Conservation (phyloP, 2,113 vertebrate genomes). For the Urocitellus parryii region DNA sequence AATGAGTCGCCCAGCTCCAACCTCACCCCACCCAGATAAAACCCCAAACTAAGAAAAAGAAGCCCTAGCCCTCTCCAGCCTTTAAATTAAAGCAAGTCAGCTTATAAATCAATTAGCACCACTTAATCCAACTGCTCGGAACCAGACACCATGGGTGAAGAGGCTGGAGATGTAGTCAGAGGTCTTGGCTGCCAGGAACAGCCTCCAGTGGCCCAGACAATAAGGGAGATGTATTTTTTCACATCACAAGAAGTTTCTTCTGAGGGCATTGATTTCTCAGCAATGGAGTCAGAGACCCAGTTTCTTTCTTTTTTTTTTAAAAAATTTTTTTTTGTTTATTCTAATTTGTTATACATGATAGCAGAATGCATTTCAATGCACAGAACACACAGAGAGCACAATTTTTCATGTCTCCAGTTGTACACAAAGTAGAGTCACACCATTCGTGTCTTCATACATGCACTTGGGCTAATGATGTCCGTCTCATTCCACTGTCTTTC, state of each 20-base stretch:
- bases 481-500: too few species aligned
- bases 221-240: neutral
- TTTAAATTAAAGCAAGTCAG: slow-evolving; percentile 13
- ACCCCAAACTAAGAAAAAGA: neutral
- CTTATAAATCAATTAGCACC: neutral
- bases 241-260: neutral
- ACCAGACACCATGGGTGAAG: neutral
- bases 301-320: neutral
- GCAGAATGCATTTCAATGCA: too few species aligned
- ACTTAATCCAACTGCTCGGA: neutral
- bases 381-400: too few species aligned
- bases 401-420: too few species aligned
- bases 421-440: too few species aligned
- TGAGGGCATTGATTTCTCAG: neutral
- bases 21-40: neutral
- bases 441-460: too few species aligned
- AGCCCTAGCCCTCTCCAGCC: neutral
- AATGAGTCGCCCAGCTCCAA: neutral
- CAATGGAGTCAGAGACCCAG: neutral
- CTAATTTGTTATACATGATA: too few species aligned
- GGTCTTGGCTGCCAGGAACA: neutral
- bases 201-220: neutral
- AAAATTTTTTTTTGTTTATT: too few species aligned
- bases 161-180: neutral
- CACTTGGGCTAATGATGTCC: too few species aligned